A percentile compares a stretch with the other conserved stretches of the same genome.
These are phyloP conservation scores for Phoxinus dragarum DNA, from an alignment of 2,797 vertebrate genomes.

Conservation along the genomic window DNA sequence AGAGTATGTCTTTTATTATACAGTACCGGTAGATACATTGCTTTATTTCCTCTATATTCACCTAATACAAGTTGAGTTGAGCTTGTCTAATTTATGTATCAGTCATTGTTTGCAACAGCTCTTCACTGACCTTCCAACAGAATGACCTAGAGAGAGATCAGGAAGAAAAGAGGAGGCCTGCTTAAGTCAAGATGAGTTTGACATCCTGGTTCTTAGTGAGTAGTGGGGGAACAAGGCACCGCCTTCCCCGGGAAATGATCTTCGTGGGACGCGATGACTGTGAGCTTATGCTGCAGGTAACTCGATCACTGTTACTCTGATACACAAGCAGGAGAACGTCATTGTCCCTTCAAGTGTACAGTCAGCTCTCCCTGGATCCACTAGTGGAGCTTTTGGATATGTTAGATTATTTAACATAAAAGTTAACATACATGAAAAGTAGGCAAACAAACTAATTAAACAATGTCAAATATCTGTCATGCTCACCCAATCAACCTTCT, in stretches of 20 bases:
- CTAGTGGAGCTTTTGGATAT: not conserved
- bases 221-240: constrained; percentile 91
- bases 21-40: not conserved
- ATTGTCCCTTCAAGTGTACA: constrained; percentile 5
- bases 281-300: constrained; percentile 98
- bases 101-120: not conserved
- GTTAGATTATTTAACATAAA: not conserved
- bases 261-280: constrained; percentile 98
- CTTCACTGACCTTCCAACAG: constrained; percentile 59
- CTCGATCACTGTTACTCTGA: constrained; percentile 38
- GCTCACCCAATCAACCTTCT: not conserved
- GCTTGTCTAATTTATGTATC: not conserved
- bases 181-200: constrained; percentile 87
- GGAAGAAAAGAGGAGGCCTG: constrained; percentile 53
- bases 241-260: constrained; percentile 98
- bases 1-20: not conserved
- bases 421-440: not conserved
- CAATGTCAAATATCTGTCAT: not conserved
- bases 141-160: constrained; percentile 79
- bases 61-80: not conserved
- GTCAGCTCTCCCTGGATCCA: not conserved
- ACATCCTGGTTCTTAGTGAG: constrained; percentile 99
- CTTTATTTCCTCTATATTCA: not conserved
- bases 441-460: not conserved
- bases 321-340: not conserved